Evolutionary conservation across 2,797 vertebrate genomes (phyloP).

Genomic region (Lophotriccus pileatus): DNA sequence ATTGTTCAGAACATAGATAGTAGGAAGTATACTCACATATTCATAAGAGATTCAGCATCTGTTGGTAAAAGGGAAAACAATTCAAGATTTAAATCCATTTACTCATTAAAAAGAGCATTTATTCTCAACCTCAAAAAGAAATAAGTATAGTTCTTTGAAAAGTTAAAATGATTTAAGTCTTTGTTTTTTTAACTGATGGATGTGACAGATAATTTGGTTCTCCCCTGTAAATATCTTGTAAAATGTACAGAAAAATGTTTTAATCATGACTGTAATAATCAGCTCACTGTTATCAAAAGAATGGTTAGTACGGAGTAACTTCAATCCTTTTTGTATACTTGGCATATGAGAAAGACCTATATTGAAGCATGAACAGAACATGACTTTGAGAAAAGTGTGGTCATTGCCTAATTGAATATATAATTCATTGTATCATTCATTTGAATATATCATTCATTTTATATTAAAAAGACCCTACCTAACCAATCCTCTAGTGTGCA

Average conservation of each 20-base stretch:
- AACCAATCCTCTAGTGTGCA: background rate
- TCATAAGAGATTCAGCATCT: background rate
- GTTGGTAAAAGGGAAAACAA: background rate
- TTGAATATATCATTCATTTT: background rate
- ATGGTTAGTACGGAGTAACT: background rate
- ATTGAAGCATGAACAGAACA: background rate
- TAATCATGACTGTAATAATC: background rate
- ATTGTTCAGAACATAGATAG: background rate
- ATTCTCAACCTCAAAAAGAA: constrained; percentile 2
- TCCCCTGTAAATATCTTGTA: background rate
- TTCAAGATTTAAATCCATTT: constrained; percentile 33
- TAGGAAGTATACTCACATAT: background rate
- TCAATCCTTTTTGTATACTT: background rate
- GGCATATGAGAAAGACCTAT: background rate
- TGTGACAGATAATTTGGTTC: background rate
- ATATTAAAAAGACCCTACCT: background rate
- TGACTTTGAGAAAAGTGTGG: background rate
- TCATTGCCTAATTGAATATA: background rate
- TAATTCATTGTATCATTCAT: background rate
- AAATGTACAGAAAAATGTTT: background rate
- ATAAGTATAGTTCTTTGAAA: background rate
- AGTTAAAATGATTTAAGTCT: background rate
- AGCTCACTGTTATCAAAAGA: background rate
- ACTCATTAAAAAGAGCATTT: constrained; percentile 5
- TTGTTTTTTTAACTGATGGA: background rate